phyloP scores from a whole-genome alignment of 2,113 vertebrate genomes.

The Epinephelus moara region DNA sequence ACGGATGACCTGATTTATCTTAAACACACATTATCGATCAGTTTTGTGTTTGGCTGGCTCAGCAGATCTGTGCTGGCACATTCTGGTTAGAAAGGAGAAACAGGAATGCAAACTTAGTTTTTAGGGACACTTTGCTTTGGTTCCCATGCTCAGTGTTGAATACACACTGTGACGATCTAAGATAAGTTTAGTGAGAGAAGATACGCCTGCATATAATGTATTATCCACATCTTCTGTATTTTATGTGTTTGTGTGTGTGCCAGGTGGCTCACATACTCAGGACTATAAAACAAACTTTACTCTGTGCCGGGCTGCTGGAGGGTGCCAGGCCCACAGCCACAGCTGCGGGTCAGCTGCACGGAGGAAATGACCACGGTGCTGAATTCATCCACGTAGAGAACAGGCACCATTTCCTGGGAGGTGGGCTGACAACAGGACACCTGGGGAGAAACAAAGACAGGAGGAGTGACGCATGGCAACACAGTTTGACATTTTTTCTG shows the following conservation, averaged over 20 bases:
- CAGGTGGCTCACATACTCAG: slow-evolving; percentile 25
- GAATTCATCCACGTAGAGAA: slow-evolving; percentile 79
- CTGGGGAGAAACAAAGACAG: slow-evolving; percentile 18
- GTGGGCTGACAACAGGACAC: slow-evolving; percentile 72
- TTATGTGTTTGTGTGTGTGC: slow-evolving; percentile 1
- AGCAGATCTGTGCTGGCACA: not conserved
- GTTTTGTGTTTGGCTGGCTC: not conserved
- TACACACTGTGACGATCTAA: slow-evolving; percentile 6
- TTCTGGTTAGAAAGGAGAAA: not conserved
- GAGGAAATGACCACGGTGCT: slow-evolving; percentile 71
- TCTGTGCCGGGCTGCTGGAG: slow-evolving; percentile 34
- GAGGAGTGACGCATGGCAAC: not conserved
- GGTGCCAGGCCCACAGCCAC: slow-evolving; percentile 64
- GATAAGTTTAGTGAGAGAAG: slow-evolving; percentile 12
- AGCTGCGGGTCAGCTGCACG: slow-evolving; percentile 67
- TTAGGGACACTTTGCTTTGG: slow-evolving; percentile 11
- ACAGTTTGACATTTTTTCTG: not conserved
- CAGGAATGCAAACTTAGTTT: slow-evolving; percentile 39
- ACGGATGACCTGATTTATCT: no score
- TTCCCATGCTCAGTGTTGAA: slow-evolving; percentile 44
- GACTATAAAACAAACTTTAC: slow-evolving; percentile 33
- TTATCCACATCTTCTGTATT: not conserved
- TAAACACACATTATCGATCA: not conserved
- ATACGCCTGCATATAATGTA: not conserved
- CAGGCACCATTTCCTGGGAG: slow-evolving; percentile 53